These are phyloP conservation scores for Vanessa tameamea DNA, from an alignment of 1,140 invertebrate genomes.

Conservation along the genomic window DNA sequence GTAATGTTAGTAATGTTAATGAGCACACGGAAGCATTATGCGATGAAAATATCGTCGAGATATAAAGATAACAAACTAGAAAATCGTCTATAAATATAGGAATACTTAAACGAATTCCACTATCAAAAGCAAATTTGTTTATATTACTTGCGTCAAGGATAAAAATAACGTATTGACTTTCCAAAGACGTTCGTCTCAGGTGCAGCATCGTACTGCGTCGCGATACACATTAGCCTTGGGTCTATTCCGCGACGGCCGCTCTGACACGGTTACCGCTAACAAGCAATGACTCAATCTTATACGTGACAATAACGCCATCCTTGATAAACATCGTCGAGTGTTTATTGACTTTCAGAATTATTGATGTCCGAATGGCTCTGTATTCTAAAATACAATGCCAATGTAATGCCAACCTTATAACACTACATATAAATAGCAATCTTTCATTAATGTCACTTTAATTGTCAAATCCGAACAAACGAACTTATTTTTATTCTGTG, in stretches of 20 bases:
- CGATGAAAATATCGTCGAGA: not conserved
- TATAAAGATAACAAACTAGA: not conserved
- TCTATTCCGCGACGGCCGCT: conserved; percentile 67
- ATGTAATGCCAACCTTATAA: no score
- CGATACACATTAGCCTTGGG: conserved; percentile 52
- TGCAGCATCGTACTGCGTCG: conserved; percentile 22
- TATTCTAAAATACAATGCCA: not conserved
- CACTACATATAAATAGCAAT: no score
- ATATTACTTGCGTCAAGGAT: conserved; percentile 17
- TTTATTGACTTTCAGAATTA: conserved; percentile 41
- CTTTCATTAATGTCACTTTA: no score
- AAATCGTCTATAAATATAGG: not conserved
- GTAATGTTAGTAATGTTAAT: no score
- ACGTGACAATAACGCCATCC: conserved; percentile 60
- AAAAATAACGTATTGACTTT: conserved; percentile 35
- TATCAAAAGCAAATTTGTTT: conserved; percentile 8
- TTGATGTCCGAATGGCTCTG: not conserved
- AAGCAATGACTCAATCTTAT: conserved; percentile 61
- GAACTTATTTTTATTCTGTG: no score
- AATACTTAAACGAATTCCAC: not conserved
- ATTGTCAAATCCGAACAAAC: no score
- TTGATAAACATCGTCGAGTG: conserved; percentile 52
- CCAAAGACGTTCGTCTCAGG: conserved; percentile 30
- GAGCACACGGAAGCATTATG: no score
- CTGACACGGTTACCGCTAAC: conserved; percentile 63